A percentile compares a stretch with the other conserved stretches of the same genome.
These are phyloP conservation scores for Cabera pusaria DNA, from an alignment of 2,888 invertebrate genomes.

Conservation along the genomic window DNA sequence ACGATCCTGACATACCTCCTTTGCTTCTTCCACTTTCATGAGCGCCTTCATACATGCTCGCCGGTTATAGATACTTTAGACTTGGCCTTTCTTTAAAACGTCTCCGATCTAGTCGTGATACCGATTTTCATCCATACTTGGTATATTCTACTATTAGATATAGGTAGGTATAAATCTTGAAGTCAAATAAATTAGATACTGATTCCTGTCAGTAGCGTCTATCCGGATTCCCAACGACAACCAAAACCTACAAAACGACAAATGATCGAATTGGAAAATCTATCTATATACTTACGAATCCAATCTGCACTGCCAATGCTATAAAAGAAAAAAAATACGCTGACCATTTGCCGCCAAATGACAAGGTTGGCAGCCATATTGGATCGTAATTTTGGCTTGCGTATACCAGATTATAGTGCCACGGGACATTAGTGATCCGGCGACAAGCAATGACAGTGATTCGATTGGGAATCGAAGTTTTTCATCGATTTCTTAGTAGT, in stretches of 20 bases:
- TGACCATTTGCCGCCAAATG: conserved; percentile 68
- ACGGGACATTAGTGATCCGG: conserved; percentile 56
- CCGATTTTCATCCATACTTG: no score
- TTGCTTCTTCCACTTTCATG: no score
- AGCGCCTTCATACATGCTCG: no score
- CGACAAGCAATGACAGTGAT: conserved; percentile 63
- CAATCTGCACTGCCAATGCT: conserved; percentile 27
- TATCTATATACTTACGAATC: conserved; percentile 59
- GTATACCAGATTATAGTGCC: conserved; percentile 72
- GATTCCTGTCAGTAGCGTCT: no score
- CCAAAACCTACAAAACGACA: conserved; percentile 35
- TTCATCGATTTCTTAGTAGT: conserved; percentile 46
- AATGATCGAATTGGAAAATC: conserved; percentile 56
- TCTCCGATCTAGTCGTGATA: no score
- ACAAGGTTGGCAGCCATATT: conserved; percentile 68
- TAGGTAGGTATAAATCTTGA: no score
- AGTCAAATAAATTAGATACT: no score
- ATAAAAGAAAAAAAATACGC: conserved; percentile 2
- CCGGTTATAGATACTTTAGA: no score
- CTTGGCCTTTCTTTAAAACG: no score
- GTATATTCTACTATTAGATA: no score
- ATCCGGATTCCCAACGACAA: conserved; percentile 20
- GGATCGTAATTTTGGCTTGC: conserved; percentile 63
- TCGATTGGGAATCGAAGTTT: conserved; percentile 49
- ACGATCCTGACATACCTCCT: no score